A percentile compares a stretch with the other conserved stretches of the same genome.
Conservation (phyloP, 2,888 invertebrate species). For the Mylabris sibirica region DNA sequence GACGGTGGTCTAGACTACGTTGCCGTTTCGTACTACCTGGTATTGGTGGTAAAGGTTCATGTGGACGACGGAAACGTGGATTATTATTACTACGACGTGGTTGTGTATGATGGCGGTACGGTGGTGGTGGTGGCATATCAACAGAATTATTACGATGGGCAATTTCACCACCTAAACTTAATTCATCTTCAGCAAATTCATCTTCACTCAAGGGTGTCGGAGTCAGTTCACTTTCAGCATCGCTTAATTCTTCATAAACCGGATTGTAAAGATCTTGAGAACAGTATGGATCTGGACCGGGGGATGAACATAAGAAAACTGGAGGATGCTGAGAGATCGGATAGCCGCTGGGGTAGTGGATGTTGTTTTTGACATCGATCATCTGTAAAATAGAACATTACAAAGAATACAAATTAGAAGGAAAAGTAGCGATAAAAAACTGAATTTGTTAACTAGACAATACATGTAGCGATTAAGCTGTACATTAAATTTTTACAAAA, state of each 20-base stretch:
- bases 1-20: slow-evolving; percentile 64
- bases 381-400: slow-evolving; percentile 65
- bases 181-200: slow-evolving; percentile 85
- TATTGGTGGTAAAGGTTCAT: slow-evolving; percentile 67
- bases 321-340: slow-evolving; percentile 70
- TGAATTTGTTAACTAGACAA: neutral
- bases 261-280: slow-evolving; percentile 76
- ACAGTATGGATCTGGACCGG: slow-evolving; percentile 71
- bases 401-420: neutral
- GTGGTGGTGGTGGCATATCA: slow-evolving; percentile 59
- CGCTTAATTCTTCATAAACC: slow-evolving; percentile 82
- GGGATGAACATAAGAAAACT: slow-evolving; percentile 75
- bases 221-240: slow-evolving; percentile 66
- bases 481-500: neutral
- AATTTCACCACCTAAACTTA: slow-evolving; percentile 67
- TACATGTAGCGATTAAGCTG: slow-evolving; percentile 9
- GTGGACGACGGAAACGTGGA: slow-evolving; percentile 67
- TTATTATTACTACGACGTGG: slow-evolving; percentile 59
- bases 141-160: slow-evolving; percentile 30
- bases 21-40: slow-evolving; percentile 64
- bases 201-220: slow-evolving; percentile 79
- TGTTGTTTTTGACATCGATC: slow-evolving; percentile 72
- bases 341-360: slow-evolving; percentile 69
- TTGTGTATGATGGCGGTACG: slow-evolving; percentile 55
- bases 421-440: too few species aligned